phyloP scores from a whole-genome alignment of 2,113 vertebrate genomes.

The Lipophrys pholis region DNA sequence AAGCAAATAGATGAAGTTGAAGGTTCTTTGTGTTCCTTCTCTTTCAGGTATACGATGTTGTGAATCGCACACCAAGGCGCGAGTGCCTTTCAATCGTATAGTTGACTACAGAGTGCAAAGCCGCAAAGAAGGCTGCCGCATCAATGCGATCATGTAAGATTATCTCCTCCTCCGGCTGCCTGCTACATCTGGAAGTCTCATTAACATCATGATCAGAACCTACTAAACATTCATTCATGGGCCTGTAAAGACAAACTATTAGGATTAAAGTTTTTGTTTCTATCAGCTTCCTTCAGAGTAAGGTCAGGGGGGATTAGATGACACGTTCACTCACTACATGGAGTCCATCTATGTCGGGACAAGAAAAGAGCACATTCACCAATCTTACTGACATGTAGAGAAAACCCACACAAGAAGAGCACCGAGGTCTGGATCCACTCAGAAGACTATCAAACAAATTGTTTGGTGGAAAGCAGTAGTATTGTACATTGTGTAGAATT shows the following conservation, averaged over 20 bases:
- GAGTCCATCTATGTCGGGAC: no score
- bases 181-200: background rate
- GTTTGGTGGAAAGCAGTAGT: background rate
- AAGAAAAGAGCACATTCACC: no score
- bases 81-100: slow-evolving; percentile 56
- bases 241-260: background rate
- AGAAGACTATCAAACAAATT: background rate
- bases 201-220: background rate
- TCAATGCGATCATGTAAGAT: slow-evolving; percentile 84
- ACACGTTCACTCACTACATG: no score
- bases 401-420: no score
- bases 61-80: slow-evolving; percentile 63
- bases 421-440: no score
- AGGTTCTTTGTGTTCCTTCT: slow-evolving; percentile 44
- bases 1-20: background rate
- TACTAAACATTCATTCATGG: background rate
- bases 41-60: slow-evolving; percentile 68
- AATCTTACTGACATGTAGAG: no score
- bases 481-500: background rate
- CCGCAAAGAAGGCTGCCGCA: slow-evolving; percentile 70
- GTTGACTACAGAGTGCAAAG: slow-evolving; percentile 75
- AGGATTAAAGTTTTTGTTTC: background rate
- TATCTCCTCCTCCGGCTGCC: background rate
- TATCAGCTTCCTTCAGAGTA: no score
- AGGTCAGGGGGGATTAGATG: no score